Evolutionary conservation across 2,113 vertebrate genomes (phyloP).

Genomic region (Terrapene triunguis): DNA sequence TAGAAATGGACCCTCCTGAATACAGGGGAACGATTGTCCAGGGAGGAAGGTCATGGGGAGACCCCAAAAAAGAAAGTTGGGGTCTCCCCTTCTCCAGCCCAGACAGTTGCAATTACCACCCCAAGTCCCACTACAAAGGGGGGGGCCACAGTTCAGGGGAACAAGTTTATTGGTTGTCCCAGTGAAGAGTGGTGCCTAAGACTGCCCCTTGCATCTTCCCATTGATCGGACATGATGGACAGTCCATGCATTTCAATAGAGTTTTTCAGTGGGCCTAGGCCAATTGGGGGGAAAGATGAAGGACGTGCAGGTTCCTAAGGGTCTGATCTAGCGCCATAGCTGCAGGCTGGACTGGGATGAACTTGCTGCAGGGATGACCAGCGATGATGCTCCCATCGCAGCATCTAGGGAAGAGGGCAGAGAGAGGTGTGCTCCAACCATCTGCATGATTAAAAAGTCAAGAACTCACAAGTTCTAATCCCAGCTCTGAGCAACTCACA

Average conservation of each 20-base stretch:
- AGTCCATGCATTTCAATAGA: background rate
- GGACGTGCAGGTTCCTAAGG: background rate
- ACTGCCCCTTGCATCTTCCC: background rate
- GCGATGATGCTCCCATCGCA: fast-evolving
- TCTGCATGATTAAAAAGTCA: background rate
- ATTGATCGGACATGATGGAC: fast-evolving
- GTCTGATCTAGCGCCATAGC: background rate
- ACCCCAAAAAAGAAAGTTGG: background rate
- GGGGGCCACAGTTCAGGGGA: background rate
- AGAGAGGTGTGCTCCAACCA: background rate
- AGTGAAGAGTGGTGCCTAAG: fast-evolving
- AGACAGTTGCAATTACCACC: background rate
- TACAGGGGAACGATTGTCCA: fast-evolving
- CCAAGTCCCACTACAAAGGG: fast-evolving
- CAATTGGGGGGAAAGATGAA: background rate
- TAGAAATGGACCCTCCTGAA: background rate
- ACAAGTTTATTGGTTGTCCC: background rate
- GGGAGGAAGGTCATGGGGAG: fast-evolving
- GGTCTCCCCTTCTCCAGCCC: background rate
- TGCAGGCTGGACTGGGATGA: background rate
- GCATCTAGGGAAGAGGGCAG: background rate
- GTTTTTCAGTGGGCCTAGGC: background rate
- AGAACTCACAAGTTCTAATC: fast-evolving
- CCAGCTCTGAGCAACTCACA: background rate
- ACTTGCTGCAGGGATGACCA: background rate